Evolutionary conservation across 2,797 vertebrate genomes (phyloP).

Genomic region (Cichlasoma orientale): DNA sequence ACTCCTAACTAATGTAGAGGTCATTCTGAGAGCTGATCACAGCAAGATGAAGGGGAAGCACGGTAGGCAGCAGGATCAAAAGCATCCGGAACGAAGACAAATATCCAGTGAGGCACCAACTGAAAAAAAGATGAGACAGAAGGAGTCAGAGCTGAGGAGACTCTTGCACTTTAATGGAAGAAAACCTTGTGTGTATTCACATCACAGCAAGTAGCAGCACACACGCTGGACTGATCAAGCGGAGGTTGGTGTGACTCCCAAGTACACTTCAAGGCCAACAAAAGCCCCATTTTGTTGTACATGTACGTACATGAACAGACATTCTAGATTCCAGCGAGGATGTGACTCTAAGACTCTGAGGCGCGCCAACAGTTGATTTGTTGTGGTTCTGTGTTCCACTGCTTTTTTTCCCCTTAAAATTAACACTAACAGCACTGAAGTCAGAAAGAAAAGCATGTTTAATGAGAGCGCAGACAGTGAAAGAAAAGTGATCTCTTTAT

Average conservation of each 20-base stretch:
- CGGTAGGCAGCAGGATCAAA: constrained; percentile 66
- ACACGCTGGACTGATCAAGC: background rate
- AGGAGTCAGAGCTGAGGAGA: constrained; percentile 1
- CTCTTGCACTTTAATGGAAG: constrained; percentile 14
- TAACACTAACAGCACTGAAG: background rate
- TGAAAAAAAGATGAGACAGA: constrained; percentile 39
- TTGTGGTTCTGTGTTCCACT: background rate
- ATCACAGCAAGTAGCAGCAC: constrained; percentile 2
- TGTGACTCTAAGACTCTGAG: constrained; percentile 8
- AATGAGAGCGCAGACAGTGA: background rate
- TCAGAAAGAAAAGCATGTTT: background rate
- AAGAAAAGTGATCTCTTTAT: background rate
- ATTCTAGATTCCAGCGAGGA: constrained; percentile 12
- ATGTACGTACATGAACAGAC: constrained; percentile 12
- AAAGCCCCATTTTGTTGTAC: constrained; percentile 12
- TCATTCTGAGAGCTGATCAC: constrained; percentile 51
- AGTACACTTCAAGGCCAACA: constrained; percentile 46
- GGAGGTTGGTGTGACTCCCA: background rate
- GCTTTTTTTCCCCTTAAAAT: background rate
- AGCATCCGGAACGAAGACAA: constrained; percentile 48
- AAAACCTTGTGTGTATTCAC: constrained; percentile 29
- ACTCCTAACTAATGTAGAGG: constrained; percentile 46
- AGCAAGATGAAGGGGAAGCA: constrained; percentile 22
- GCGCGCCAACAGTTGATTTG: background rate
- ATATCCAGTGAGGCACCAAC: constrained; percentile 44